Percentiles rank a stretch among this genome's conserved stretches.
Conservation (phyloP, 2,888 invertebrate genomes). For the Mimas tiliae region DNA sequence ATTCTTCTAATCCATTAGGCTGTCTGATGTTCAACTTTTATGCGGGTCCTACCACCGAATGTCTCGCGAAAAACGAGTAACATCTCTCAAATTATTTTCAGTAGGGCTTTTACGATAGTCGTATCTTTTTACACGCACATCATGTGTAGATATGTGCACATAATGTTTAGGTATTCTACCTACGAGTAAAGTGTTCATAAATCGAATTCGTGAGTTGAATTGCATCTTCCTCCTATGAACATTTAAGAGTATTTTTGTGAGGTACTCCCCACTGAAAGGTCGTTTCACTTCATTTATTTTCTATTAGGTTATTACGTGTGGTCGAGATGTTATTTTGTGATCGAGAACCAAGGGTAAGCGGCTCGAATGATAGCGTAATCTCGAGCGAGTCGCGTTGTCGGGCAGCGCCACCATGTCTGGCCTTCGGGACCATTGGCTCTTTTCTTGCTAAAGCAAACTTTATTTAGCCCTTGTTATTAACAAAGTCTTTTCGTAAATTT, state of each 20-base stretch:
- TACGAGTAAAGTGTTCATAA: constrained; percentile 74
- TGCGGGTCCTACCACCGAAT: constrained; percentile 78
- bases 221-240: constrained; percentile 45
- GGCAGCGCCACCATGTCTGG: constrained; percentile 70
- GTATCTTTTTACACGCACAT: constrained; percentile 83
- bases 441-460: constrained; percentile 47
- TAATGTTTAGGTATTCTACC: constrained; percentile 76
- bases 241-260: constrained; percentile 24
- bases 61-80: constrained; percentile 79
- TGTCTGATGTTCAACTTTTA: constrained; percentile 81
- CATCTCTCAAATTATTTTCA: constrained; percentile 83
- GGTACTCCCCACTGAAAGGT: constrained; percentile 6
- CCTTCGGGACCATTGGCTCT: constrained; percentile 65
- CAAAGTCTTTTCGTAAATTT: constrained; percentile 3
- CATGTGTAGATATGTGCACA: constrained; percentile 78
- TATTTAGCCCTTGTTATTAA: constrained; percentile 28
- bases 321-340: constrained; percentile 36
- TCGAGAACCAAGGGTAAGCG: constrained; percentile 70
- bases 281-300: constrained; percentile 25
- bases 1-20: constrained; percentile 83
- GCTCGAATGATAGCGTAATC: constrained; percentile 68
- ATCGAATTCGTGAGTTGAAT: constrained; percentile 79
- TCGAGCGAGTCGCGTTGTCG: constrained; percentile 53
- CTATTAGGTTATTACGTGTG: constrained; percentile 29
- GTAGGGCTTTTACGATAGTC: constrained; percentile 80